These are phyloP conservation scores for Selene dorsalis DNA, from an alignment of 2,797 vertebrate species.

Conservation along the genomic window DNA sequence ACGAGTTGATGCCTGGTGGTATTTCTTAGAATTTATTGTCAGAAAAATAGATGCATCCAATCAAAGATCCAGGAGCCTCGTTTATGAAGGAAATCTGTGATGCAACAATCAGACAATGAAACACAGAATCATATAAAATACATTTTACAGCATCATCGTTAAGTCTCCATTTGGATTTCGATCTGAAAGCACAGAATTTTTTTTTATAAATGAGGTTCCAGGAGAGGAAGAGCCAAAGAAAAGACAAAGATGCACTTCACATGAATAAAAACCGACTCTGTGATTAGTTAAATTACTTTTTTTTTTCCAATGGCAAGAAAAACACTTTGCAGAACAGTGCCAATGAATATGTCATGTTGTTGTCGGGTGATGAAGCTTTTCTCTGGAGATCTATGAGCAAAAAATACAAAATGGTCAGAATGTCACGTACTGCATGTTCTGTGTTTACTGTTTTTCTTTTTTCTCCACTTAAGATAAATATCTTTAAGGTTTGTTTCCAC, in stretches of 20 bases:
- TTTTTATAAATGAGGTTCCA: slow-evolving; percentile 37
- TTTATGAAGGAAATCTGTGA: slow-evolving; percentile 27
- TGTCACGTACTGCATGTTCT: slow-evolving; percentile 32
- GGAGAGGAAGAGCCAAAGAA: slow-evolving; percentile 64
- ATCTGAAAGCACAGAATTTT: neutral
- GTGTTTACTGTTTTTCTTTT: neutral
- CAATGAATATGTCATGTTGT: slow-evolving; percentile 28
- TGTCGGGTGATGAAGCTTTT: neutral
- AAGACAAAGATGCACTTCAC: slow-evolving; percentile 47
- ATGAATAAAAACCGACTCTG: slow-evolving; percentile 23
- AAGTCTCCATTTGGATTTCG: slow-evolving; percentile 9
- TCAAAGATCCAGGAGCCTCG: slow-evolving; percentile 39
- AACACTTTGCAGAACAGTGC: slow-evolving; percentile 28
- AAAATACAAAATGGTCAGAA: neutral
- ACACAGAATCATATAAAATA: neutral
- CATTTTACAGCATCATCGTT: neutral
- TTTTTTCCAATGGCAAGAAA: slow-evolving; percentile 4
- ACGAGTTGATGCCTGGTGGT: neutral
- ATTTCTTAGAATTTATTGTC: slow-evolving; percentile 14
- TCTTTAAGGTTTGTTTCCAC: slow-evolving; percentile 16
- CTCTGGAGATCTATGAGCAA: slow-evolving; percentile 2
- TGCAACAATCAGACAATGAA: neutral
- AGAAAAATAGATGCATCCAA: slow-evolving; percentile 5
- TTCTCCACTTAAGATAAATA: neutral
- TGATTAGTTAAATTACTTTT: neutral